These are phyloP conservation scores for Phortica okadai DNA, from an alignment of 2,888 invertebrate genomes.

Conservation along the genomic window DNA sequence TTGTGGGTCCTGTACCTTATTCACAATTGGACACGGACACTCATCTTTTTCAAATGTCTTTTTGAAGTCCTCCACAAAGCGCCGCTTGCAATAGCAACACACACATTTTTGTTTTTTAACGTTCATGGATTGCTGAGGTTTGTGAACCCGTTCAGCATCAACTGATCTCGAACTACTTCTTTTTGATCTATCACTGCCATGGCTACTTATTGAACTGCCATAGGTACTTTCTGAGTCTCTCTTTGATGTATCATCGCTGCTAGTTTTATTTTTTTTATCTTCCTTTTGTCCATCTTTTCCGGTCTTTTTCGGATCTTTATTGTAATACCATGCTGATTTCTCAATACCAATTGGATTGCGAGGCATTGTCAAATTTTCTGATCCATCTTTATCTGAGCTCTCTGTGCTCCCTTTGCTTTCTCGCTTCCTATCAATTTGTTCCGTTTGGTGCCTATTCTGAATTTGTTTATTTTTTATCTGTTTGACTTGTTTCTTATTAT, in stretches of 20 bases:
- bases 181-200: too few relatives aligned
- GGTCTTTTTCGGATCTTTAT: not conserved
- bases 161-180: too few relatives aligned
- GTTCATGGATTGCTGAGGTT: too few relatives aligned
- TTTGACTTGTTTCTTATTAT: not conserved
- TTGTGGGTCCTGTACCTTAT: not conserved
- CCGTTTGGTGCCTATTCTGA: not conserved
- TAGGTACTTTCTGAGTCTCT: too few relatives aligned
- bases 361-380: not conserved
- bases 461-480: not conserved
- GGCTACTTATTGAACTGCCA: too few relatives aligned
- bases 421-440: not conserved
- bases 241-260: too few relatives aligned
- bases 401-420: not conserved
- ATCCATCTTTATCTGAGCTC: not conserved
- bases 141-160: too few relatives aligned
- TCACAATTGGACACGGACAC: not conserved
- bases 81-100: not conserved
- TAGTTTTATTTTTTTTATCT: not conserved
- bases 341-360: not conserved
- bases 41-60: not conserved
- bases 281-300: not conserved
- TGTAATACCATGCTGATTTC: not conserved
- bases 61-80: not conserved
- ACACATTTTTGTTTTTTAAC: not conserved